These are phyloP conservation scores for Corythoichthys intestinalis DNA, from an alignment of 2,113 vertebrate species.

Conservation along the genomic window DNA sequence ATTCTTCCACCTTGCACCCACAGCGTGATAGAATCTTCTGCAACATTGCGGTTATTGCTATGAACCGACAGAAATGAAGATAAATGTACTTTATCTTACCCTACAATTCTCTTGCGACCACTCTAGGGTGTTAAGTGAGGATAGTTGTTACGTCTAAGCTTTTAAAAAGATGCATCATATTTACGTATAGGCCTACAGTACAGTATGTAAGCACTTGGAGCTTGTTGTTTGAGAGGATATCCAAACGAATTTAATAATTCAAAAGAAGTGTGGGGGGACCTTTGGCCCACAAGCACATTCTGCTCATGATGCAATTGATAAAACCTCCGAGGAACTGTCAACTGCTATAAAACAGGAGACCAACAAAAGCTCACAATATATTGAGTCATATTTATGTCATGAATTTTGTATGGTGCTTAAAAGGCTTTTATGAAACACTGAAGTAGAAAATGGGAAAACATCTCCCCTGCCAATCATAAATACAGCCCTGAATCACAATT, in stretches of 20 bases:
- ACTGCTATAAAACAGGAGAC: not conserved
- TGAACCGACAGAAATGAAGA: not conserved
- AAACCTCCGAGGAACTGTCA: not conserved
- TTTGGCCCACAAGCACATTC: not conserved
- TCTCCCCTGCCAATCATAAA: not conserved
- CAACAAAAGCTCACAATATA: not conserved
- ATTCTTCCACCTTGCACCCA: slow-evolving; percentile 23
- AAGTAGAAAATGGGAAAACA: not conserved
- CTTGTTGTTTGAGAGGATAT: not conserved
- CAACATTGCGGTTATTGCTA: not conserved
- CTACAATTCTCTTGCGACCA: no score
- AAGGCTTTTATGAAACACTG: not conserved
- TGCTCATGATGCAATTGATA: not conserved
- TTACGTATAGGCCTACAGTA: no score
- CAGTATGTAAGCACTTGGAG: no score
- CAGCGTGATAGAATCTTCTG: slow-evolving; percentile 4
- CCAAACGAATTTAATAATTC: not conserved
- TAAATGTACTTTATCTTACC: not conserved
- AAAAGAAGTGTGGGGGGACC: not conserved
- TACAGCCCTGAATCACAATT: not conserved
- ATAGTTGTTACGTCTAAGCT: no score
- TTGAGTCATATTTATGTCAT: not conserved
- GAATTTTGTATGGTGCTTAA: not conserved
- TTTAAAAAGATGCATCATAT: no score
- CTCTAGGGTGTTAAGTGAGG: no score